Conservation (phyloP, 2,888 invertebrate genomes). For the Petrophora chlorosata region DNA sequence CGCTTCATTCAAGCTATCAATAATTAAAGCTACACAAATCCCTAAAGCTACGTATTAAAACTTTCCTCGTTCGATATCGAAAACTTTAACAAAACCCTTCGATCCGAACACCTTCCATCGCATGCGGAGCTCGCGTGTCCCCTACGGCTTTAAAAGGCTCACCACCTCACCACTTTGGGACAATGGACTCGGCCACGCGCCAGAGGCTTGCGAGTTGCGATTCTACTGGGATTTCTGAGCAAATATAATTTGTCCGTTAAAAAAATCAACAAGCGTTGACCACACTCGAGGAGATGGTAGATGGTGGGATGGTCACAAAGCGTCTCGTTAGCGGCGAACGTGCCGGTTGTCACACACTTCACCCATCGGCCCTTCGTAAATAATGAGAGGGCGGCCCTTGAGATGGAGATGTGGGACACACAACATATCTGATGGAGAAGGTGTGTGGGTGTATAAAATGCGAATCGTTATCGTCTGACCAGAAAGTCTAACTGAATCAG, state of each 20-base stretch:
- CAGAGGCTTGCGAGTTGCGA: constrained; percentile 60
- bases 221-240: constrained; percentile 60
- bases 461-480: constrained; percentile 11
- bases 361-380: constrained; percentile 82
- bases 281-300: constrained; percentile 70
- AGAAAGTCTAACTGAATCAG: not conserved
- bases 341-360: constrained; percentile 82
- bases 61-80: constrained; percentile 27
- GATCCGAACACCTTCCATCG: constrained; percentile 54
- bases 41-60: constrained; percentile 26
- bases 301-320: constrained; percentile 82
- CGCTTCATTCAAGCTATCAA: constrained; percentile 9
- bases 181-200: constrained; percentile 48
- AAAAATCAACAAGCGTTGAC: constrained; percentile 79
- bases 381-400: constrained; percentile 77
- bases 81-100: constrained; percentile 38
- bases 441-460: constrained; percentile 30
- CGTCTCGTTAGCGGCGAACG: constrained; percentile 83
- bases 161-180: constrained; percentile 59
- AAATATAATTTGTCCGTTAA: constrained; percentile 82
- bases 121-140: constrained; percentile 61
- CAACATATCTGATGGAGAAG: constrained; percentile 49
- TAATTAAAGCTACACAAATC: constrained; percentile 24
- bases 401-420: constrained; percentile 46
- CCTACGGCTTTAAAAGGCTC: constrained; percentile 69